A percentile compares a stretch with the other conserved stretches of the same genome.
Evolutionary conservation across 92 coral and sea anemone genomes (phyloP).

Genomic region (Paramuricea clavata): DNA sequence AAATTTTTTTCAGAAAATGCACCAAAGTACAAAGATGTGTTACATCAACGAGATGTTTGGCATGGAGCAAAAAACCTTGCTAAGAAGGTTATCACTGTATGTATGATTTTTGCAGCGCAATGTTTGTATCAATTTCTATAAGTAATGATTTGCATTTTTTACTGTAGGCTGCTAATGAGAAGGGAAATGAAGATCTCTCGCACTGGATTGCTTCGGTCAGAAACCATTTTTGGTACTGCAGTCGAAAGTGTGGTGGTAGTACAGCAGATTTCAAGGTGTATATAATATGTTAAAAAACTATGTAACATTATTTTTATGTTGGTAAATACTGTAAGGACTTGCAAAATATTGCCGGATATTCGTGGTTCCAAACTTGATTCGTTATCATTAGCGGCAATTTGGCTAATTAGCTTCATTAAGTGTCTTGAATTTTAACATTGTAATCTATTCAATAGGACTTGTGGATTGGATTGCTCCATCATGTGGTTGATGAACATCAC

Average conservation of each 20-base stretch:
- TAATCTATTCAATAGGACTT: background rate
- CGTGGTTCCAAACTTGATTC: too few relatives aligned
- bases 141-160: too few relatives aligned
- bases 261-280: constrained; percentile 28
- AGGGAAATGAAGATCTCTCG: constrained; percentile 11
- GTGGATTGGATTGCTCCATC: constrained; percentile 43
- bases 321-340: background rate
- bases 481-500: constrained; percentile 41
- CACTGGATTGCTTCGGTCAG: constrained; percentile 24
- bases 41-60: constrained; percentile 24
- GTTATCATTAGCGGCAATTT: too few relatives aligned
- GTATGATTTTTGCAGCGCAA: background rate
- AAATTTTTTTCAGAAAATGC: constrained; percentile 18
- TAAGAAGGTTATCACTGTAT: constrained; percentile 19
- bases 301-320: background rate
- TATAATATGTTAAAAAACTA: too few relatives aligned
- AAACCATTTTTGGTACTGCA: too few relatives aligned
- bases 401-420: too few relatives aligned
- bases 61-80: constrained; percentile 30
- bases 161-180: background rate
- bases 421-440: background rate
- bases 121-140: too few relatives aligned
- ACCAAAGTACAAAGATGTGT: constrained; percentile 8
- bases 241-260: background rate
- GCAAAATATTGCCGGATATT: background rate